Base-by-base conservation (phyloP, 2,888 invertebrate species). In the Minunthozetes semirufus region DNA sequence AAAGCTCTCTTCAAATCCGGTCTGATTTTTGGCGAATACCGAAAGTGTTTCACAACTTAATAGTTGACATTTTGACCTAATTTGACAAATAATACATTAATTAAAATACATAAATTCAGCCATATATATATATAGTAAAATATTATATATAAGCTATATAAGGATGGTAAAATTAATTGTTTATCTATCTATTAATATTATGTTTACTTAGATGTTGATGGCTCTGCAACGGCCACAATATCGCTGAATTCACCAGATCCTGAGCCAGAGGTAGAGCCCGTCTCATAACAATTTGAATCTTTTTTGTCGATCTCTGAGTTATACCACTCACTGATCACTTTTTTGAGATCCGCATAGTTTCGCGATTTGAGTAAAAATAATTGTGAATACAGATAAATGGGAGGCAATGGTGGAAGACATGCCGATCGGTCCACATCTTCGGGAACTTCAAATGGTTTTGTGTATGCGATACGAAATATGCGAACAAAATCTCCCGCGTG, bases 401-500 rank as follows among this genome's bases (percentile, higher is more conserved):
- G 68, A 9, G 68, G 42, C 8, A 46, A 46, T 9, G 68, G 68
- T 46, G 68, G 68, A 68, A 68, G 68, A 46, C 63, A 66, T 73
- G 61, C 50, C 6, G 61, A 42, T 42, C 27, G 27, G 42, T 61
- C 59, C 19, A 63, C 46, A 46, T 50, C 48, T 11, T 68, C 68
- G 68, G 19, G n/a, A 5, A 68, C 68, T n/a, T 68, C 59, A n/a
- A 53, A 50, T 22, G 77, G 61, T 72, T 76, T 76, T 3, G 75
- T 70, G 38, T 77, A 79, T 1, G 76, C 72, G 6, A 79, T 68
- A 33, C 79, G 76, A 13, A 79, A 61, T 48, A 79, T 78, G 66
- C 80, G 76, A 11, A 79, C 48, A 46, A 77, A 80, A 59, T 73
- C 72, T 11, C 73, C 75, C 13, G 77, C 76, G 77, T 81, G 73